Evolutionary conservation across 2,797 vertebrate species (phyloP), one percentile per base, ranked within the genome.

Genomic region (Alosa sapidissima): DNA sequence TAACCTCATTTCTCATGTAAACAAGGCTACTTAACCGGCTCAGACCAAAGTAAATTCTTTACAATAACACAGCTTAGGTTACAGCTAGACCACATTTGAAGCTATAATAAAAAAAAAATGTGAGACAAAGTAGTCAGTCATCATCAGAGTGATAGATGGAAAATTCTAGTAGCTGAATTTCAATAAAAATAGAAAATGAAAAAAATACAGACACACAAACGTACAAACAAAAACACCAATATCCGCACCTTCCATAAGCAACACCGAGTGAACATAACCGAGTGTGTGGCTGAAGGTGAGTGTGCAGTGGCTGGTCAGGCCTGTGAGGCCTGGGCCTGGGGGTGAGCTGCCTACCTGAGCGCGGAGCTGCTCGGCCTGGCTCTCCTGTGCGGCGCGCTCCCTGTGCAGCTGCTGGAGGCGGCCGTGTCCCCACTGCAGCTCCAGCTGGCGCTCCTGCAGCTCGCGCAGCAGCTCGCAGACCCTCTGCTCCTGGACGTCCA

Each of bases 401-500:
- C 88, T 91, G 87, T 88, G 87, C 90, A 93, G 92, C 91, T 91
- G 91, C 90, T 92, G 93, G 89, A 92, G 91, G 86, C 60, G 87
- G 91, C 92, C 89, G 88, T 92, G 90, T 93, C 93, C 95, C 93
- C 93, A 93, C 91, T 92, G 89, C 92, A 94, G 93, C 94, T 96
- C 95, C 93, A 94, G 91, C 91, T 94, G 93, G 91, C 91, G 96
- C 95, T 97, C 93, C 92, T 94, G 93, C 89, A 93, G 94, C 93
- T 95, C 94, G 92, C 95, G 95, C 94, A 96, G 95, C 90, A 93
- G 95, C 93, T 96, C 94, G 96, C 94, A 97, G 93, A 97, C 96
- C 93, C 94, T 96, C 94, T 95, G 96, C 93, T 97, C 95, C 94
- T 96, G 96, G 95, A 96, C 94, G 95, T 97, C 97, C 95, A 97